Evolutionary conservation across 1,140 invertebrate genomes (phyloP).

Genomic region (Drosophila willistoni): DNA sequence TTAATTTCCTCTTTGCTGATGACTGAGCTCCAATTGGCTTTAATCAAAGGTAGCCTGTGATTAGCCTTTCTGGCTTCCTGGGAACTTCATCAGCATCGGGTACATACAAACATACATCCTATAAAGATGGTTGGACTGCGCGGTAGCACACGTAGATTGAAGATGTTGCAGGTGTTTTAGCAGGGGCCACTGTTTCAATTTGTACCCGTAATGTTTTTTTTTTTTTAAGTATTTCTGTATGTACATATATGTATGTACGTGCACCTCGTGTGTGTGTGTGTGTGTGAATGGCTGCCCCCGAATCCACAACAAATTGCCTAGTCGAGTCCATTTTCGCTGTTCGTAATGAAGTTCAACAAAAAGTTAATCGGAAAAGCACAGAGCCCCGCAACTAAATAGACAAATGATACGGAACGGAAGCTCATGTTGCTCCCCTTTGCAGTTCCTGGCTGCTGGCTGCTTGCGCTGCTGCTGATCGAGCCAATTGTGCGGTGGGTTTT

Average conservation of each 20-base stretch:
- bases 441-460: background rate
- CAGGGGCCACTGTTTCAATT: constrained; percentile 62
- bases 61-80: constrained; percentile 38
- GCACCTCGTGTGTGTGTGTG: constrained; percentile 27
- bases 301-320: constrained; percentile 64
- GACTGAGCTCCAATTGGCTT: constrained; percentile 15
- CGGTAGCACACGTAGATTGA: constrained; percentile 42
- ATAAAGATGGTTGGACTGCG: background rate
- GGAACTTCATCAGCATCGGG: constrained; percentile 47
- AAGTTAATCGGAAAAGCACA: constrained; percentile 79
- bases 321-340: constrained; percentile 70
- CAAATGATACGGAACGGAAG: constrained; percentile 82
- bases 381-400: constrained; percentile 79
- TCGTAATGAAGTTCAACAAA: constrained; percentile 80
- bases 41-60: constrained; percentile 3
- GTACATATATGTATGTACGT: background rate
- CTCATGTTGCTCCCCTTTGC: constrained; percentile 37
- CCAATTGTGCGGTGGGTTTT: constrained; percentile 74
- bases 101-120: background rate
- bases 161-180: constrained; percentile 65
- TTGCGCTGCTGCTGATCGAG: constrained; percentile 34
- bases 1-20: constrained; percentile 17
- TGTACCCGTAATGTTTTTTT: constrained; percentile 59
- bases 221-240: constrained; percentile 65
- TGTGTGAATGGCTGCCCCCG: constrained; percentile 52